Base-by-base conservation (phyloP, 2,888 invertebrate genomes). In the Archaeoteleia sp. region DNA sequence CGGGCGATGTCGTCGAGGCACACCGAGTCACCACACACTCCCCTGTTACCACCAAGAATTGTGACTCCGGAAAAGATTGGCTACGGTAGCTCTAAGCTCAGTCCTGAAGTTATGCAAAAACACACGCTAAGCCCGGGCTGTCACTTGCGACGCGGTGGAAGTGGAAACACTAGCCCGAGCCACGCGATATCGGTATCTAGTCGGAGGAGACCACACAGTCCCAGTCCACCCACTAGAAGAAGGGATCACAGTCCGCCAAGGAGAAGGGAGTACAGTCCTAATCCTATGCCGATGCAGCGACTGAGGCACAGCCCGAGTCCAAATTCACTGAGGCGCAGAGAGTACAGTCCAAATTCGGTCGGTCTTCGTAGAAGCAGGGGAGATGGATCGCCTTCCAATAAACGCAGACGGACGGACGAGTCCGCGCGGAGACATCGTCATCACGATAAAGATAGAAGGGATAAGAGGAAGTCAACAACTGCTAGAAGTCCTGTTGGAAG, bases 1-100 rank as follows among this genome's bases (percentile, higher is more conserved):
- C 83, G 83, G 51, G 84, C 30, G 1, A 20, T 20, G 9, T 58
- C 67, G 9, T 66, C 74, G 30, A 63, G 81, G 40, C 80, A 81
- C 39, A 81, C 86, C 1, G 88, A 87, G 43, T 92, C 92, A 0
- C 93, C 93, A 0, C 92, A 92, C 82, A 92, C 93, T 1, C 92
- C 93, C 0, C 87, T 89, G 0, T 86, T 87, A 43, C 90, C 91
- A 0, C 90, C 90, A 58, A 78, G 86, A 60, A 82, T 79, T 0
- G 51, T 73, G 0, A 83, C 83, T 0, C 83, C 83, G 2, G 80
- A 77, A 1, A 80, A 76, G 8, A 65, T 61, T 25, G 62, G 14
- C 35, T 65, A 53, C 34, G 58, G 37, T 40, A 39, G 43, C 49
- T 62, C 72, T 37, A 80, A 80, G 62, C 74, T 77, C 37, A 72